phyloP scores from a whole-genome alignment of 2,888 invertebrate genomes.

The Chesias legatella region DNA sequence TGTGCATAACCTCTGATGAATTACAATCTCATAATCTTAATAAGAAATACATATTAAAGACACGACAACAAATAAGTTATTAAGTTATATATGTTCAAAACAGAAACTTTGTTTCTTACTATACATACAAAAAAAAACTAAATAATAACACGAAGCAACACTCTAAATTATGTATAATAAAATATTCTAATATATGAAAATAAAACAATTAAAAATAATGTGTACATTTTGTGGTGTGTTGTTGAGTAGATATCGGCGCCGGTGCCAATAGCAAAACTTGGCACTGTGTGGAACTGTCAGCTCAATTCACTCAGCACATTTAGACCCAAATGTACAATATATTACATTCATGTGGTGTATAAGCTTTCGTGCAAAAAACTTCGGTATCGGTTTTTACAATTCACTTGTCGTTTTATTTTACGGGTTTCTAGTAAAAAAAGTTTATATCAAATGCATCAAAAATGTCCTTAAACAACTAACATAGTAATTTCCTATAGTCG shows the following conservation, averaged over 20 bases:
- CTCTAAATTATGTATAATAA: conserved; percentile 75
- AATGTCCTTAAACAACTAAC: conserved; percentile 80
- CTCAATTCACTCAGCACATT: conserved; percentile 78
- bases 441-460: conserved; percentile 81
- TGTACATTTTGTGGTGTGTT: conserved; percentile 60
- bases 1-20: conserved; percentile 48
- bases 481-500: conserved; percentile 67
- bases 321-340: conserved; percentile 80
- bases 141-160: conserved; percentile 78
- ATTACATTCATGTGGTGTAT: conserved; percentile 75
- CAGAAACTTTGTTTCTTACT: conserved; percentile 75
- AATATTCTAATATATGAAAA: conserved; percentile 71
- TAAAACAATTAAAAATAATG: conserved; percentile 51
- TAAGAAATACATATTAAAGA: conserved; percentile 57
- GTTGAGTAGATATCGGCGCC: conserved; percentile 53
- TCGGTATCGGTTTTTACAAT: conserved; percentile 72
- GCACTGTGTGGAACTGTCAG: conserved; percentile 64
- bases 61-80: conserved; percentile 79
- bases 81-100: conserved; percentile 71
- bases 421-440: conserved; percentile 80
- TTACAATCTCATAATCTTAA: conserved; percentile 48
- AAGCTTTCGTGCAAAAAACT: conserved; percentile 75
- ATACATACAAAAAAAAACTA: conserved; percentile 60
- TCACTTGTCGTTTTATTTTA: conserved; percentile 68
- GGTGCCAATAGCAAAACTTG: conserved; percentile 79